Percentiles rank a stretch among this genome's conserved stretches.
These are phyloP conservation scores for Spilogale gracilis DNA, from an alignment of 2,113 vertebrate genomes.

Conservation along the genomic window DNA sequence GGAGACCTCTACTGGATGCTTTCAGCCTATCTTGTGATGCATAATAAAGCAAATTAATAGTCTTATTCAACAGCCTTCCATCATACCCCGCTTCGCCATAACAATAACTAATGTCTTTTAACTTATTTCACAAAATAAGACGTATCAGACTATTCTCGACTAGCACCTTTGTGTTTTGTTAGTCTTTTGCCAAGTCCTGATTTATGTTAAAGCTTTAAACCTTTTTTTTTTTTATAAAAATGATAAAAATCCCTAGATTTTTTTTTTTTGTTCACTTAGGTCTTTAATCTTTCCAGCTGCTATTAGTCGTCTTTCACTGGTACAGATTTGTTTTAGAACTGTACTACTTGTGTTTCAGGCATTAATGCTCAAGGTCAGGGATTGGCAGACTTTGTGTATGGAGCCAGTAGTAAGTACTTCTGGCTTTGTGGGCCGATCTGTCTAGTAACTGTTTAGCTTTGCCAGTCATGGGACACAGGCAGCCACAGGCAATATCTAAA, in stretches of 20 bases:
- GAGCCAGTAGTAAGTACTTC: neutral
- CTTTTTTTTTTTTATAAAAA: neutral
- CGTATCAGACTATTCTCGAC: neutral
- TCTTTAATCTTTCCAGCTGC: conserved; percentile 9
- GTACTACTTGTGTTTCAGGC: neutral
- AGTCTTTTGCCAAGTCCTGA: conserved; percentile 21
- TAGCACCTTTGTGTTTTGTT: neutral
- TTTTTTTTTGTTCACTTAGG: neutral
- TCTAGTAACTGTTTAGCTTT: neutral
- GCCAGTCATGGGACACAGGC: neutral
- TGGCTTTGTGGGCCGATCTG: neutral
- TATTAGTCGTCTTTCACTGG: neutral
- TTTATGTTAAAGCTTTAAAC: conserved; percentile 51
- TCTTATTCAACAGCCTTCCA: neutral
- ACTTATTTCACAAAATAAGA: conserved; percentile 27
- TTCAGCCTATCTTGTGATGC: neutral
- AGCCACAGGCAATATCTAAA: neutral
- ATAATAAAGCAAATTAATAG: conserved; percentile 31
- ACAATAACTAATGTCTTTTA: neutral
- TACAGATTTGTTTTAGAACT: neutral
- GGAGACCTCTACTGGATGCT: neutral
- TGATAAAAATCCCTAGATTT: conserved; percentile 18
- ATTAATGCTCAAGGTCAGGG: neutral
- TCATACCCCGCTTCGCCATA: neutral
- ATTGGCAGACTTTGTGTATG: neutral